Conservation (phyloP, 2,113 vertebrate genomes). For the Trichechus manatus region DNA sequence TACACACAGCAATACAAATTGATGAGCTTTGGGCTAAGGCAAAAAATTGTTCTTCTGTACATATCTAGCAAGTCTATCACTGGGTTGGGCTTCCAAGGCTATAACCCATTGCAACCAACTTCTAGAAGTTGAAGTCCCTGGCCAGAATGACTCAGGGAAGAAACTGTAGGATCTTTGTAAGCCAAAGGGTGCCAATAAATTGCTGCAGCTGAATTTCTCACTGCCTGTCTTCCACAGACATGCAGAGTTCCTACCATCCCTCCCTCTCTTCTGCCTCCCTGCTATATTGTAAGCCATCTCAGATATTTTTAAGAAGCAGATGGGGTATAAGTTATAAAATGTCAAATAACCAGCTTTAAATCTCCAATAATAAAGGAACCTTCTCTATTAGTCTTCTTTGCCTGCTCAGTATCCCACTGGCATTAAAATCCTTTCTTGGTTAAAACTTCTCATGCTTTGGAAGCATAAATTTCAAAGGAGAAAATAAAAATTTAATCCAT, state of each 20-base stretch:
- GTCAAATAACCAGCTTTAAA: background rate
- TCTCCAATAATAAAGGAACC: background rate
- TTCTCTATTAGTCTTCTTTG: background rate
- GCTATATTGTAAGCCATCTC: background rate
- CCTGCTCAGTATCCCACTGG: background rate
- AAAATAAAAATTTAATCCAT: conserved; percentile 4
- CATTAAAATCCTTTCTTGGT: background rate
- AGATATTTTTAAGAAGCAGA: background rate
- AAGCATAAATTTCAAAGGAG: conserved; percentile 35
- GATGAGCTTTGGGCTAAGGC: background rate
- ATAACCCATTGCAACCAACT: background rate
- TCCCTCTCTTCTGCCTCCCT: background rate
- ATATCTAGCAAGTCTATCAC: background rate
- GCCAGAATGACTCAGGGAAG: background rate
- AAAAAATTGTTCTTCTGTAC: background rate
- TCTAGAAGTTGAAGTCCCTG: conserved; percentile 16
- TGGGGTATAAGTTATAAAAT: background rate
- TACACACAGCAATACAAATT: background rate
- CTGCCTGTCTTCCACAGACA: background rate
- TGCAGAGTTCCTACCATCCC: rapidly evolving
- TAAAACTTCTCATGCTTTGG: background rate
- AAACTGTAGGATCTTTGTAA: background rate
- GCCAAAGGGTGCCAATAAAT: background rate
- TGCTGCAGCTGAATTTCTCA: background rate
- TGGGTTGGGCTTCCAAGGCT: background rate